Percentiles rank a stretch among this genome's conserved stretches.
Conservation (phyloP, 2,113 vertebrate species). For the Cariama cristata region DNA sequence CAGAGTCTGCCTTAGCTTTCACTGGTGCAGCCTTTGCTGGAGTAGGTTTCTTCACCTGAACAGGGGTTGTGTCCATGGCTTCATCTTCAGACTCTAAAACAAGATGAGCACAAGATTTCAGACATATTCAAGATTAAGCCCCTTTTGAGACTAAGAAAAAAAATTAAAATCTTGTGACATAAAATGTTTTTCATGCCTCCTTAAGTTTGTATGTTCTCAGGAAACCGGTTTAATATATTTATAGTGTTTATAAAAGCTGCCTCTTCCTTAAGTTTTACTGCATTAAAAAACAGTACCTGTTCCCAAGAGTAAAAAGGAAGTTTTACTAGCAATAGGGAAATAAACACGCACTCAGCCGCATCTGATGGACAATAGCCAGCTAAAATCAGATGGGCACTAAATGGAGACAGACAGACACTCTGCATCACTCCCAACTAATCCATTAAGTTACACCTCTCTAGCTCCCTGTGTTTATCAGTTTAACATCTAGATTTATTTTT, state of each 20-base stretch:
- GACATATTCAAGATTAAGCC: not conserved
- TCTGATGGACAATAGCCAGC: not conserved
- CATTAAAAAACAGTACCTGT: not conserved
- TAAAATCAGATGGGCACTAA: not conserved
- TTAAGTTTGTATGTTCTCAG: not conserved
- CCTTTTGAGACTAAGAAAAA: not conserved
- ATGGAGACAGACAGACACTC: not conserved
- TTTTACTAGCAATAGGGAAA: not conserved
- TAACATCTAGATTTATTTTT: too few relatives aligned
- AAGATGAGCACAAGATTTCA: not conserved
- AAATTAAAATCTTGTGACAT: not conserved
- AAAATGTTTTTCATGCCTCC: not conserved
- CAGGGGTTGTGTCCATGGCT: constrained; percentile 86
- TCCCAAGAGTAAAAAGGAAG: not conserved
- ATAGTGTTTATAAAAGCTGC: not conserved
- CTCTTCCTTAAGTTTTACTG: not conserved
- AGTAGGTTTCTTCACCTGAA: constrained; percentile 86
- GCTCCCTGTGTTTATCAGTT: not conserved
- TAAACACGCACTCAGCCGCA: not conserved
- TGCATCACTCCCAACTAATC: not conserved
- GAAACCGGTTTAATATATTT: not conserved
- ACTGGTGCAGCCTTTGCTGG: constrained; percentile 78
- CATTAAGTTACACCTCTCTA: not conserved
- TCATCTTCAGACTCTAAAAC: constrained; percentile 89
- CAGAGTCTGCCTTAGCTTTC: constrained; percentile 81